Percentiles rank a stretch among this genome's conserved stretches.
Conservation (phyloP, 1,140 invertebrate species). For the Platorchestia sp. region DNA sequence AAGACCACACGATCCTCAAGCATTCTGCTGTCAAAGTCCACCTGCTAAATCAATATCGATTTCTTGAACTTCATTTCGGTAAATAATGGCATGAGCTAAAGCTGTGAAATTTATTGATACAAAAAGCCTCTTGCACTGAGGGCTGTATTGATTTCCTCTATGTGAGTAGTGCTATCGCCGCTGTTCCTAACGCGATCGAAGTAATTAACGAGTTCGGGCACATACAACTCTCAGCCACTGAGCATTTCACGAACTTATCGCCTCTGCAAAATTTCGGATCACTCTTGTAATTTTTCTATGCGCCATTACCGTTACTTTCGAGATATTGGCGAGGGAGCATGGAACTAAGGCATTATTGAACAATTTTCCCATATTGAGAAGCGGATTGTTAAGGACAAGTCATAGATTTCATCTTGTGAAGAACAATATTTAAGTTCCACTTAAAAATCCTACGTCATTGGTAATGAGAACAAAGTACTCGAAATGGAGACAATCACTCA, state of each 20-base stretch:
- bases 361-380: too few species aligned
- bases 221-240: neutral
- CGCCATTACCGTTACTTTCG: neutral
- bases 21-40: neutral
- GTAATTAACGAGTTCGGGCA: neutral
- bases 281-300: neutral
- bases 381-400: too few species aligned
- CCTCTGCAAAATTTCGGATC: neutral
- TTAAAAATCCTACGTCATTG: neutral
- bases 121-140: neutral
- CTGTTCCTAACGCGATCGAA: neutral
- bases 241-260: neutral
- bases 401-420: too few species aligned
- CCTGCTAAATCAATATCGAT: neutral
- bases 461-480: neutral
- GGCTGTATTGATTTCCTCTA: neutral
- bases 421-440: too few species aligned
- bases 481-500: neutral
- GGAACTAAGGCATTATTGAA: too few species aligned
- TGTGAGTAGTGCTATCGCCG: neutral
- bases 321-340: too few species aligned
- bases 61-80: neutral
- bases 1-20: neutral
- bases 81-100: neutral
- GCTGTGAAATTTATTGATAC: neutral